Percentiles rank a stretch among this genome's conserved stretches.
These are phyloP conservation scores for Merops nubicus DNA, from an alignment of 2,113 vertebrate genomes.

Conservation along the genomic window DNA sequence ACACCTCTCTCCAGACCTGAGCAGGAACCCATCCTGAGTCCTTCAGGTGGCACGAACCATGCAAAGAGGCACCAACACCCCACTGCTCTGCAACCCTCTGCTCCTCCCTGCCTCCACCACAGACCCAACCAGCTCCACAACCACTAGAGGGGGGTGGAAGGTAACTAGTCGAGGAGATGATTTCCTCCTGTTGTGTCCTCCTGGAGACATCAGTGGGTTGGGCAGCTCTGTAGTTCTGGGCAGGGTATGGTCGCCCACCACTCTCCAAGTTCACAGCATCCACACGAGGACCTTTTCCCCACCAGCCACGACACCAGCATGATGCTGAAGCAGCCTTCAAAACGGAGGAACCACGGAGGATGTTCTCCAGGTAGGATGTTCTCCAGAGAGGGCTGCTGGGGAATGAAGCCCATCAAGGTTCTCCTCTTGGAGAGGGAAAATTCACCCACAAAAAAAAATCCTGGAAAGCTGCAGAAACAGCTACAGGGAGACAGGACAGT, in stretches of 20 bases:
- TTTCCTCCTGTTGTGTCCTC: not conserved
- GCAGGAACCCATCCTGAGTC: not conserved
- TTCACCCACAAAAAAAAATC: too few relatives aligned
- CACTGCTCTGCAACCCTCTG: not conserved
- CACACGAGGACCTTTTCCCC: not conserved
- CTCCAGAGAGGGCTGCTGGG: not conserved
- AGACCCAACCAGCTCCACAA: not conserved
- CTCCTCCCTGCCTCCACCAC: not conserved
- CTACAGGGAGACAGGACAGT: accelerated
- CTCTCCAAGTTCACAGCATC: not conserved
- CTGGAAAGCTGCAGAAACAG: not conserved
- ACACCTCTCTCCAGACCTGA: accelerated
- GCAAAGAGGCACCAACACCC: not conserved
- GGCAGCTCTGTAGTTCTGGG: not conserved
- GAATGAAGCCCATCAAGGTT: not conserved
- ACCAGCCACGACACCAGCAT: accelerated
- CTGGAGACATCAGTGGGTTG: accelerated
- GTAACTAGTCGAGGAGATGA: not conserved
- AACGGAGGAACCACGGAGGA: accelerated
- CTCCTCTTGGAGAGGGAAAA: not conserved
- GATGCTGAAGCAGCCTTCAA: not conserved
- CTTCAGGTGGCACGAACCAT: not conserved
- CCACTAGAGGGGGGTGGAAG: conserved; percentile 45
- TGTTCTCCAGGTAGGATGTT: not conserved
- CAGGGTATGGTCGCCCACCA: not conserved